Conservation (phyloP, 2,797 vertebrate genomes). For the Lacerta agilis region DNA sequence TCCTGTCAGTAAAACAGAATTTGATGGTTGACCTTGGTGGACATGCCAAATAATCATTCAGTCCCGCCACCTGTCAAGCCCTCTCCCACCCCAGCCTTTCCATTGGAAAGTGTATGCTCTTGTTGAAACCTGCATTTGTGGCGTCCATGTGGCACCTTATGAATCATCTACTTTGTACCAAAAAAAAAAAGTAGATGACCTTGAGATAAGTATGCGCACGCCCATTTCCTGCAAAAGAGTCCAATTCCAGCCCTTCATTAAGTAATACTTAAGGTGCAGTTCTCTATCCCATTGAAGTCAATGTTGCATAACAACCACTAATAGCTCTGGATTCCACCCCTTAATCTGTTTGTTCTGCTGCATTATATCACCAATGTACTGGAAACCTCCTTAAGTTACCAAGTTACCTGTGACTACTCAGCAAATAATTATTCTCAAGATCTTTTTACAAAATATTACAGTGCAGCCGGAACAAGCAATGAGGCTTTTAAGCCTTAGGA, state of each 20-base stretch:
- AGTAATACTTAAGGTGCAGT: background rate
- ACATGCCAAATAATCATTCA: background rate
- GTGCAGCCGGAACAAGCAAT: background rate
- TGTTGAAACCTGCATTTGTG: background rate
- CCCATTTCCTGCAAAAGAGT: background rate
- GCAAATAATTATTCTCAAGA: background rate
- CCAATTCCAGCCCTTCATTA: background rate
- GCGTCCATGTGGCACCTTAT: background rate
- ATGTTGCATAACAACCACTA: background rate
- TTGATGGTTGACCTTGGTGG: background rate
- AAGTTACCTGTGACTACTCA: background rate
- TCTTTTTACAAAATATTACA: background rate
- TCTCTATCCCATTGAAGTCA: background rate
- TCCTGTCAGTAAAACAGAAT: background rate
- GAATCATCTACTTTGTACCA: background rate
- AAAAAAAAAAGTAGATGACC: background rate
- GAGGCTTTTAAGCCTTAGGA: background rate
- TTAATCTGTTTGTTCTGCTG: conserved; percentile 13
- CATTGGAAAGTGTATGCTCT: background rate
- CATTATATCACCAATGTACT: conserved; percentile 8
- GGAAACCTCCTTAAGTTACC: background rate
- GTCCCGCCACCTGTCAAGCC: background rate
- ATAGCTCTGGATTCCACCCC: background rate
- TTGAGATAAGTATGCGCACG: background rate
- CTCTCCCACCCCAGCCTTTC: background rate